Conservation (phyloP, 2,888 invertebrate species). For the Melinaea marsaeus region DNA sequence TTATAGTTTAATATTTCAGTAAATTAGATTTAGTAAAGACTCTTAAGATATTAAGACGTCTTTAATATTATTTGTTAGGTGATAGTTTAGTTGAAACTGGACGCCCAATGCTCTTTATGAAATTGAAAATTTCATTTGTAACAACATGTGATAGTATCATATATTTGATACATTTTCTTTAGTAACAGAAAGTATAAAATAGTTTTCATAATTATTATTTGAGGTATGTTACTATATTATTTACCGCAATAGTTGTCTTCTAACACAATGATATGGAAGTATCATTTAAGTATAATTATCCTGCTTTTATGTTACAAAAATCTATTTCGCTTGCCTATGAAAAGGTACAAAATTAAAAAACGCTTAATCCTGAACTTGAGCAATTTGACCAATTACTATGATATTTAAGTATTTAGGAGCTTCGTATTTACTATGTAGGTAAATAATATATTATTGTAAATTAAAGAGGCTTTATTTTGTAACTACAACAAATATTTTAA, state of each 20-base stretch:
- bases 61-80: not conserved
- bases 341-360: conserved; percentile 37
- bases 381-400: conserved; percentile 65
- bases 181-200: too few relatives aligned
- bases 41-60: not conserved
- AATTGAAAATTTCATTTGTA: not conserved
- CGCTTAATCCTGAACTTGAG: conserved; percentile 57
- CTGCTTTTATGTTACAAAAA: conserved; percentile 11
- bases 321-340: conserved; percentile 42
- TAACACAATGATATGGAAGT: not conserved
- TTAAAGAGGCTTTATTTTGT: conserved; percentile 17
- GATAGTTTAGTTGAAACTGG: not conserved
- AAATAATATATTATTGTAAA: conserved; percentile 27
- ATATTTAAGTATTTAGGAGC: conserved; percentile 34
- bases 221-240: too few relatives aligned
- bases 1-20: conserved; percentile 74
- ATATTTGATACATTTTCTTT: not conserved
- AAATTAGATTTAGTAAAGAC: conserved; percentile 6
- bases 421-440: conserved; percentile 38
- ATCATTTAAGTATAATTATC: not conserved
- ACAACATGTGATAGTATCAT: not conserved
- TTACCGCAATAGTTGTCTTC: too few relatives aligned
- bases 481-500: conserved; percentile 10
- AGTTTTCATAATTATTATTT: too few relatives aligned
- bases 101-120: not conserved